A percentile compares a stretch with the other conserved stretches of the same genome.
phyloP scores from a whole-genome alignment of 2,888 invertebrate species.

The Lycaena phlaeas region DNA sequence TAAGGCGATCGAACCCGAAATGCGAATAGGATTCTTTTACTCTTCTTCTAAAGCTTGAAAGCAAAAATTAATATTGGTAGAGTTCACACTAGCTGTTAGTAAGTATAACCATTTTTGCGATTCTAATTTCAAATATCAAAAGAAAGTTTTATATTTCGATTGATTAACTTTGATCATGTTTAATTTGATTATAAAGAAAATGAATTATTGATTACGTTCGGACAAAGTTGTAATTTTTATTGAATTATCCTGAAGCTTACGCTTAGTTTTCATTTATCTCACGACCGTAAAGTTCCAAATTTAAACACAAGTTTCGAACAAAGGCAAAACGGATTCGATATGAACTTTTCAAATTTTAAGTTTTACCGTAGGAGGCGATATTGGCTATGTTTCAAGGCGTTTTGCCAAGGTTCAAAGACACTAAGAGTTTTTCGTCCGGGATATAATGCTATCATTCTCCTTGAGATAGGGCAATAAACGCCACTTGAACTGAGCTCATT shows the following conservation, averaged over 20 bases:
- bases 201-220: too few species aligned
- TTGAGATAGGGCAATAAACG: constrained; percentile 63
- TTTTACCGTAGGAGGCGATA: constrained; percentile 39
- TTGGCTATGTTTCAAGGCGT: constrained; percentile 59
- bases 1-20: too few species aligned
- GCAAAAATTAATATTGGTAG: too few species aligned
- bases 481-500: constrained; percentile 57
- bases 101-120: too few species aligned
- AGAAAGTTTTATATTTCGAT: too few species aligned
- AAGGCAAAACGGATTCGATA: constrained; percentile 19
- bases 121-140: too few species aligned
- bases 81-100: too few species aligned
- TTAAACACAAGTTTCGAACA: constrained; percentile 14
- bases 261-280: constrained; percentile 3
- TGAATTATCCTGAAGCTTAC: background rate
- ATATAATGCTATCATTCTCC: constrained; percentile 57
- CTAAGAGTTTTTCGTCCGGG: constrained; percentile 49
- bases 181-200: too few species aligned
- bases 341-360: constrained; percentile 26
- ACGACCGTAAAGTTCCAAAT: constrained; percentile 11
- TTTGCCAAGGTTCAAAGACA: constrained; percentile 68
- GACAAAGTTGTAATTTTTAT: too few species aligned
- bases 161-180: too few species aligned
- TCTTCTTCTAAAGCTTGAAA: too few species aligned
- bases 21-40: too few species aligned